phyloP scores from a whole-genome alignment of 2,113 vertebrate genomes.

The Percina caprodes region DNA sequence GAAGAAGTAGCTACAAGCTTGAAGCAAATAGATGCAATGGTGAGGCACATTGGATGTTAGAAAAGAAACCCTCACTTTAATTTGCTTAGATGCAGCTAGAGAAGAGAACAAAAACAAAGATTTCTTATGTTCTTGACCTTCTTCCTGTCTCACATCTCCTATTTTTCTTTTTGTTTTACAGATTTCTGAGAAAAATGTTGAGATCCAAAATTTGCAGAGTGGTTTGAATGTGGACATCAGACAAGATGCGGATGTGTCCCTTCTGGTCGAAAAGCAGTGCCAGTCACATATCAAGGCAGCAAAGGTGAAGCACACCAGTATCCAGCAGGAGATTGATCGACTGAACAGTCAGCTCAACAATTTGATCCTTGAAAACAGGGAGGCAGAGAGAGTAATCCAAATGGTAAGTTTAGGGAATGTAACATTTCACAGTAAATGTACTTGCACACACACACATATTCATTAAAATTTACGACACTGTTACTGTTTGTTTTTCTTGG shows the following conservation, averaged over 20 bases:
- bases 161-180: slow-evolving; percentile 53
- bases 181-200: slow-evolving; percentile 81
- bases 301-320: slow-evolving; percentile 61
- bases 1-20: slow-evolving; percentile 66
- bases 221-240: slow-evolving; percentile 76
- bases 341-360: slow-evolving; percentile 75
- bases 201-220: slow-evolving; percentile 80
- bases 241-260: slow-evolving; percentile 51
- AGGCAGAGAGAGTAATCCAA: slow-evolving; percentile 80
- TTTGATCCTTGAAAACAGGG: slow-evolving; percentile 80
- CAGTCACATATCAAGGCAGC: slow-evolving; percentile 72
- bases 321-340: slow-evolving; percentile 80
- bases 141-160: neutral
- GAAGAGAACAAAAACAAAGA: neutral
- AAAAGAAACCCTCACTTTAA: neutral
- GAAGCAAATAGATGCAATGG: slow-evolving; percentile 79
- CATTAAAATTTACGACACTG: neutral
- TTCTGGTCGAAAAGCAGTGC: slow-evolving; percentile 73
- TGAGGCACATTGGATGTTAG: slow-evolving; percentile 49
- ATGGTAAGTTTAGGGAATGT: slow-evolving; percentile 78
- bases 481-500: slow-evolving; percentile 8
- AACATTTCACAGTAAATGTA: neutral
- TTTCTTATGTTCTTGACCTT: neutral
- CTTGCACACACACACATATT: neutral
- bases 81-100: neutral